Evolutionary conservation across 1,140 invertebrate species (phyloP).

Genomic region (Bombus balteatus): DNA sequence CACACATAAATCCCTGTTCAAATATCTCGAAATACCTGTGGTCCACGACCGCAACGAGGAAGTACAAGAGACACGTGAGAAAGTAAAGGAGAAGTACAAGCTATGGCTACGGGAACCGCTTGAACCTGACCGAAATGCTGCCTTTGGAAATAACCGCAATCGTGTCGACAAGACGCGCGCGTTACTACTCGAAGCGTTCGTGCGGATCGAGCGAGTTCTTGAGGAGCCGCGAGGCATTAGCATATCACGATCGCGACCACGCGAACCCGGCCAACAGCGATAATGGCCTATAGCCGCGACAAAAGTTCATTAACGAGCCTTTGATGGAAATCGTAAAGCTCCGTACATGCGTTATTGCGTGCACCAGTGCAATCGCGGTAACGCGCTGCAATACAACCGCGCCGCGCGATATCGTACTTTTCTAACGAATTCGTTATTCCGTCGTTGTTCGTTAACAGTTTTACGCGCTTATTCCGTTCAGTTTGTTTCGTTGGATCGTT

Average conservation of each 20-base stretch:
- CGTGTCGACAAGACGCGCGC: background rate
- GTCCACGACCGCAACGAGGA: conserved; percentile 59
- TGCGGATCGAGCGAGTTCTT: conserved; percentile 2
- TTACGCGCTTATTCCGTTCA: too few relatives aligned
- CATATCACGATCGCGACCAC: conserved; percentile 38
- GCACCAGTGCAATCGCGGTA: background rate
- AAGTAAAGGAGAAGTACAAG: background rate
- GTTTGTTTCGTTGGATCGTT: too few relatives aligned
- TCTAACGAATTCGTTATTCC: too few relatives aligned
- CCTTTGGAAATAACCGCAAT: conserved; percentile 25
- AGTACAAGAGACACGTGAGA: conserved; percentile 49
- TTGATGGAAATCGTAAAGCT: conserved; percentile 24
- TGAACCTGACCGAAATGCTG: conserved; percentile 38
- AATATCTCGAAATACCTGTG: conserved; percentile 31
- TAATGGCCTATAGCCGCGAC: conserved; percentile 32
- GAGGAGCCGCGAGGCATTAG: conserved; percentile 32
- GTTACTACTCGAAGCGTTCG: background rate
- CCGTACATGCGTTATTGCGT: conserved; percentile 28
- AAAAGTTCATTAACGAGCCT: conserved; percentile 52
- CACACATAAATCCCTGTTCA: conserved; percentile 15
- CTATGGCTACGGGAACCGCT: too few relatives aligned
- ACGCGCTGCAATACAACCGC: background rate
- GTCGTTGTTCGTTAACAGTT: too few relatives aligned
- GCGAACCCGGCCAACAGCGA: conserved; percentile 6
- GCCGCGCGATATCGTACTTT: too few relatives aligned